A percentile compares a stretch with the other conserved stretches of the same genome.
Evolutionary conservation across 2,797 vertebrate genomes (phyloP).

Genomic region (Potorous gilbertii): DNA sequence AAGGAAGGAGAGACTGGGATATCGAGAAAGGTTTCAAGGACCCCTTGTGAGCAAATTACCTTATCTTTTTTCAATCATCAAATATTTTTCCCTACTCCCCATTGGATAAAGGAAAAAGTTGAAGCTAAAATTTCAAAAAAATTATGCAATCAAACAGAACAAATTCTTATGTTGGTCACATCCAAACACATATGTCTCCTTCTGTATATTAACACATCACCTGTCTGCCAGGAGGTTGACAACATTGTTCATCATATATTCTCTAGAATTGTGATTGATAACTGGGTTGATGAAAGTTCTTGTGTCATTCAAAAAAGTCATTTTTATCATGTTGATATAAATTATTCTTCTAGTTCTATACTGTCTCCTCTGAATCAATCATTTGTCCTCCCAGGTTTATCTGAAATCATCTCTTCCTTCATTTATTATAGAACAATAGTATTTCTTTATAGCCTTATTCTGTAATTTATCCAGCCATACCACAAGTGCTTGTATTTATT

Average conservation of each 20-base stretch:
- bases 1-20: not conserved
- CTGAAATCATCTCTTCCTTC: not conserved
- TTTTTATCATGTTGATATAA: not conserved
- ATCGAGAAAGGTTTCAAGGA: not conserved
- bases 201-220: not conserved
- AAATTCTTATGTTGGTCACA: not conserved
- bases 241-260: not conserved
- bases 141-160: not conserved
- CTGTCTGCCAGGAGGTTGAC: not conserved
- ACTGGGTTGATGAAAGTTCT: not conserved
- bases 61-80: not conserved
- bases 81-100: not conserved
- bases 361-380: not conserved
- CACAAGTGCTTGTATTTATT: not conserved
- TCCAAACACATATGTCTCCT: not conserved
- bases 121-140: not conserved
- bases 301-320: not conserved
- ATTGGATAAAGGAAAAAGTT: not conserved
- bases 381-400: not conserved
- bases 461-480: not conserved
- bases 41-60: not conserved
- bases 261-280: not conserved
- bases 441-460: not conserved
- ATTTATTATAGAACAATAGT: not conserved
- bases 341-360: not conserved